phyloP scores from a whole-genome alignment of 2,113 vertebrate species.

The Bos javanicus region DNA sequence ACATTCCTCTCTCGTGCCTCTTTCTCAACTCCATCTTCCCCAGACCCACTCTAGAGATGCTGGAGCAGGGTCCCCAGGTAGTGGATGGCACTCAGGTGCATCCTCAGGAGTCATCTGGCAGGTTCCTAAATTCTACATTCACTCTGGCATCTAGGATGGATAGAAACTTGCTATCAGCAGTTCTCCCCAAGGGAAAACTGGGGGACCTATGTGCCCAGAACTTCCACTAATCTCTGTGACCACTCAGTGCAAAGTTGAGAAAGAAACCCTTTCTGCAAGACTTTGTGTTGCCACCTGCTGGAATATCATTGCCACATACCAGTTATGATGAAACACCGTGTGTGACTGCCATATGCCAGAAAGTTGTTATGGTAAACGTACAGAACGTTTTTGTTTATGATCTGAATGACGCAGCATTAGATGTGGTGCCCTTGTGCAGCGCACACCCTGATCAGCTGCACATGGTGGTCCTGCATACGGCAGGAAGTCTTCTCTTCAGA shows the following conservation, averaged over 20 bases:
- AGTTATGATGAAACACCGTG: background rate
- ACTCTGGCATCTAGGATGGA: background rate
- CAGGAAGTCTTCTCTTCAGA: background rate
- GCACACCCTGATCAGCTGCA: background rate
- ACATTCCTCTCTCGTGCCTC: background rate
- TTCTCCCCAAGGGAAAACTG: background rate
- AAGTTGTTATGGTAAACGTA: background rate
- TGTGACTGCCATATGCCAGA: background rate
- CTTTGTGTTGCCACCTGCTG: background rate
- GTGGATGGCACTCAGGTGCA: background rate
- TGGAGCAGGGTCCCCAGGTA: background rate
- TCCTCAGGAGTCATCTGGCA: background rate
- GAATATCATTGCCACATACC: background rate
- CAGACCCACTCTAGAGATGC: background rate
- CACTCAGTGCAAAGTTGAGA: background rate
- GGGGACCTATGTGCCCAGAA: background rate
- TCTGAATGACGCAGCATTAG: fast-evolving
- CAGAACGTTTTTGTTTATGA: background rate
- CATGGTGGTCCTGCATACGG: fast-evolving
- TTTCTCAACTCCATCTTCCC: background rate
- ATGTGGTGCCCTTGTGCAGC: background rate
- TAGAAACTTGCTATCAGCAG: background rate
- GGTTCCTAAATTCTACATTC: background rate
- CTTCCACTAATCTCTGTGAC: background rate
- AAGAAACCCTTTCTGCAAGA: background rate